Conservation (phyloP, 2,888 invertebrate genomes). For the Callosobruchus maculatus region DNA sequence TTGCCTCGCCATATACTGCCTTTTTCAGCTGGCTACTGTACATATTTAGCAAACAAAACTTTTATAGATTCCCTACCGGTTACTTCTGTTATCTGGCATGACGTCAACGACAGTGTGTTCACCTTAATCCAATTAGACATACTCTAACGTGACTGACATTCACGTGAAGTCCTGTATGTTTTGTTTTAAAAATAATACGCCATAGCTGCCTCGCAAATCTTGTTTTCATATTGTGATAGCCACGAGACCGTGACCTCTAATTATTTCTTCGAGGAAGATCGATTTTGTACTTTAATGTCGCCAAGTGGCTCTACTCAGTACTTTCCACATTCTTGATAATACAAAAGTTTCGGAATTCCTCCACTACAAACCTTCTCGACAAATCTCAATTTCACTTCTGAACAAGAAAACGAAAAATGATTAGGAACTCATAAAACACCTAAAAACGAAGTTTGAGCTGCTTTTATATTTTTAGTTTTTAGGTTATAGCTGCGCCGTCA, state of each 20-base stretch:
- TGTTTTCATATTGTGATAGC: neutral
- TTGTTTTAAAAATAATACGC: neutral
- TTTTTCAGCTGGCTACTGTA: neutral
- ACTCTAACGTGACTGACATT: neutral
- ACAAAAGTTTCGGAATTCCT: too few relatives aligned
- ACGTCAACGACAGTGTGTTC: neutral
- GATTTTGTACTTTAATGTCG: neutral
- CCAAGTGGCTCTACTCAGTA: too few relatives aligned
- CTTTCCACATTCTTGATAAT: too few relatives aligned
- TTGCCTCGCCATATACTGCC: too few relatives aligned
- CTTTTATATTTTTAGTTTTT: too few relatives aligned
- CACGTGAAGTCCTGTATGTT: neutral
- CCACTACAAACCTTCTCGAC: too few relatives aligned
- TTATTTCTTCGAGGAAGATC: neutral
- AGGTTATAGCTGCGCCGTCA: too few relatives aligned
- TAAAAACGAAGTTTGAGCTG: too few relatives aligned
- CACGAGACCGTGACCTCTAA: neutral
- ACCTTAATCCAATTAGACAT: neutral
- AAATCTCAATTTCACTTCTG: too few relatives aligned
- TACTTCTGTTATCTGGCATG: neutral
- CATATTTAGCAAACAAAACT: neutral
- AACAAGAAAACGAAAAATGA: too few relatives aligned
- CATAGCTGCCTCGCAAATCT: neutral
- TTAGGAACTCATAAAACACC: too few relatives aligned
- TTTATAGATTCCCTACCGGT: neutral